Percentiles rank a stretch among this genome's conserved stretches.
Evolutionary conservation across 2,888 invertebrate species (phyloP).

Genomic region (Heliconius cydno): DNA sequence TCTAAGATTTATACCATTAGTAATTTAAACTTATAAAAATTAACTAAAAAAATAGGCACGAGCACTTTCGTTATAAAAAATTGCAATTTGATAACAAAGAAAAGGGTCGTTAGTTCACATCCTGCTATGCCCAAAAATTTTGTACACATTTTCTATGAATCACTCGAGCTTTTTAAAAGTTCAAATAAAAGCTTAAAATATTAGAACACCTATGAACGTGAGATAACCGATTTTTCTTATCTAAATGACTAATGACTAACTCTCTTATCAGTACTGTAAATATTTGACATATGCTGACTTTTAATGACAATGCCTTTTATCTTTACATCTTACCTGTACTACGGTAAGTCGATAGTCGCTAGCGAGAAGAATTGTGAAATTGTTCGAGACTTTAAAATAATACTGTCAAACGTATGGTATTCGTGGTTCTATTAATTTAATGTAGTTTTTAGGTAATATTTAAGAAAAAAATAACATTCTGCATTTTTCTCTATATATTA

Average conservation of each 20-base stretch:
- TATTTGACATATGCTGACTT: slow-evolving; percentile 69
- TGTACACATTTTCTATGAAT: slow-evolving; percentile 1
- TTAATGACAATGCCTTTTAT: slow-evolving; percentile 64
- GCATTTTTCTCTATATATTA: too few species aligned
- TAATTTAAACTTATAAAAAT: too few species aligned
- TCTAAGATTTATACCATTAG: too few species aligned
- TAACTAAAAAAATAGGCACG: too few species aligned
- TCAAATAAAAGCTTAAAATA: slow-evolving; percentile 13
- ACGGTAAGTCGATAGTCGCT: slow-evolving; percentile 20
- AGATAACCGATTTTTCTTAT: slow-evolving; percentile 57
- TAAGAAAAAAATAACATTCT: too few species aligned
- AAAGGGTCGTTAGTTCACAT: neutral
- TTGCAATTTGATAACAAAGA: too few species aligned
- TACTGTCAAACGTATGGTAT: too few species aligned
- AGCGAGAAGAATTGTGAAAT: neutral
- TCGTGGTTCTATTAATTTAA: too few species aligned
- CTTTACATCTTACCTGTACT: slow-evolving; percentile 53
- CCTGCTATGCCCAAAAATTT: neutral
- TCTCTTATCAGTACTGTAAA: slow-evolving; percentile 65
- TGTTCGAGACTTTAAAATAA: neutral
- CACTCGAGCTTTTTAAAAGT: neutral
- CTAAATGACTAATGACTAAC: slow-evolving; percentile 59
- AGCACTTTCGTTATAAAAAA: too few species aligned
- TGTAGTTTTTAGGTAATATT: too few species aligned
- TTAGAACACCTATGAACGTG: slow-evolving; percentile 41